Conservation (phyloP, 2,888 invertebrate genomes). For the Dasysyrphus tricinctus region DNA sequence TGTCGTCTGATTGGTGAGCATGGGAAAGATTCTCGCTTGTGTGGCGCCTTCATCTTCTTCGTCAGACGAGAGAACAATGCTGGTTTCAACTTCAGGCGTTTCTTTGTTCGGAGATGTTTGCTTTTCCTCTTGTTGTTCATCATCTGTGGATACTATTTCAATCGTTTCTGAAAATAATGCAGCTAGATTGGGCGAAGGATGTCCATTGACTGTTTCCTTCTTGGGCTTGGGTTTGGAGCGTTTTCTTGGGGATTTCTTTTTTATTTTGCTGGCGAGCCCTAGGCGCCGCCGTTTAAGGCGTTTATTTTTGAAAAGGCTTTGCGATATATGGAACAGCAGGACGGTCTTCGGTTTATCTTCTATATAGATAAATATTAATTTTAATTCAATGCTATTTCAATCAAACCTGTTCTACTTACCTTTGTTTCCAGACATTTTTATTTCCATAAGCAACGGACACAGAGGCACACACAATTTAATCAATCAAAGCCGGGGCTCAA, state of each 20-base stretch:
- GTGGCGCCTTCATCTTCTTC: conserved; percentile 58
- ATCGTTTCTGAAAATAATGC: conserved; percentile 80
- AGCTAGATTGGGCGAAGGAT: conserved; percentile 75
- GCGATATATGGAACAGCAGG: conserved; percentile 81
- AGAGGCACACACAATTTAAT: neutral
- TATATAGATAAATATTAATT: neutral
- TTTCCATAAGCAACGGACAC: conserved; percentile 21
- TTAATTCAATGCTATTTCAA: neutral
- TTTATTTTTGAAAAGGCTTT: conserved; percentile 80
- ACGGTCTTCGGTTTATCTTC: conserved; percentile 80
- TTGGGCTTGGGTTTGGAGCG: conserved; percentile 36
- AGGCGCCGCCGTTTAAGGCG: conserved; percentile 78
- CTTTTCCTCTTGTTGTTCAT: conserved; percentile 73
- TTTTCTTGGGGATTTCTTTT: conserved; percentile 46
- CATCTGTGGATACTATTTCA: conserved; percentile 81
- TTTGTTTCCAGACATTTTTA: conserved; percentile 56
- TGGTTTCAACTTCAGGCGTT: conserved; percentile 34
- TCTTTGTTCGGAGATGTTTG: conserved; percentile 38
- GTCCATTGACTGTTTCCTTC: conserved; percentile 62
- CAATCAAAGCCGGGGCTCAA: neutral
- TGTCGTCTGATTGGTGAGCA: conserved; percentile 81
- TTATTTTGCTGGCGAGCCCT: conserved; percentile 25
- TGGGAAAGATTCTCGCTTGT: conserved; percentile 76
- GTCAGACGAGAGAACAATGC: conserved; percentile 61
- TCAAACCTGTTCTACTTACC: conserved; percentile 18